Base-by-base conservation (phyloP, 2,113 vertebrate genomes). In the Calyptommatus sinebrachiatus region DNA sequence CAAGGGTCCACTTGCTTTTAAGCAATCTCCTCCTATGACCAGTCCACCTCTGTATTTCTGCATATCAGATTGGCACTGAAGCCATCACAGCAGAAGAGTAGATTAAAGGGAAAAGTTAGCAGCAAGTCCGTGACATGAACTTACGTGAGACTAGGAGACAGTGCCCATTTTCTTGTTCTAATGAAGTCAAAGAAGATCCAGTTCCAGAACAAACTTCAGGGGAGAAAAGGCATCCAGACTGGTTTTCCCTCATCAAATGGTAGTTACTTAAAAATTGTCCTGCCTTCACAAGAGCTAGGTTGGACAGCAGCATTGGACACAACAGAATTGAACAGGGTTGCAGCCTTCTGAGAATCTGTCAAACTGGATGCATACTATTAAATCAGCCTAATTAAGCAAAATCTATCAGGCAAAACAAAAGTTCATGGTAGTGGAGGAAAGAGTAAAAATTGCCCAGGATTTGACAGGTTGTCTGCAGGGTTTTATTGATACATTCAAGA, bases 241-340 rank as follows among this genome's bases (percentile, higher is more conserved):
- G 78, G 5, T 22, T 85, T 78, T 73, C 70, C 73, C 72, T 82
- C 76, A 62, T 61, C 53, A 81, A 50, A 66, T 7, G 61, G 83
- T 78, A 62, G 53, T 65, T 20, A 35, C 22, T 29, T 73, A 45
- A 73, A 61, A 73, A 29, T 57, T 18, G 22, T 35, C 66, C 28
- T 63, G 41, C 16, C 29, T 73, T 73, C 29, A n/a, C 53, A 18
- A 12, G 20, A 71, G 14, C 66, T 20, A 72, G 77, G 1, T 41
- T 41, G 24, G 48, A 3, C 63, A 61, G 45, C 0, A 0, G 53
- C 73, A 86, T 79, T 87, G 0, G 12, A 20, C 10, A 41, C 65
- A 57, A 83, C 74, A 84, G 72, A 0, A 1, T 74, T 63, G 86
- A 82, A 50, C 83, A 62, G 48, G 22, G 50, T 45, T 22, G 7